Evolutionary conservation across 2,888 invertebrate species (phyloP).

Genomic region (Drosophila nr. medialis): DNA sequence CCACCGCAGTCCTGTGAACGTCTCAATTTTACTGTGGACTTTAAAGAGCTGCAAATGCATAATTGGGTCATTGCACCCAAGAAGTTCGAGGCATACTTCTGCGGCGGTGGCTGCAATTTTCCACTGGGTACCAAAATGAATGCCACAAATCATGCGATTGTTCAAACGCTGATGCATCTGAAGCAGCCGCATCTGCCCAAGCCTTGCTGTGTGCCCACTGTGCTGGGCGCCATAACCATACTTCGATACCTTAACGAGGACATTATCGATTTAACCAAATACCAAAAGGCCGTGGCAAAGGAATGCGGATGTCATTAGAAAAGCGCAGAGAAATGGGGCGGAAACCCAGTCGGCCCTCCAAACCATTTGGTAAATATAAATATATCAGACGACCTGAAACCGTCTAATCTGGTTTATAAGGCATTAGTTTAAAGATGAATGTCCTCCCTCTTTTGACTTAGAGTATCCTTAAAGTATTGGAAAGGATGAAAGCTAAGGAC

Average conservation of each 20-base stretch:
- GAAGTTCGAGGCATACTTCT: conserved; percentile 96
- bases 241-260: conserved; percentile 95
- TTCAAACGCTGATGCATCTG: conserved; percentile 95
- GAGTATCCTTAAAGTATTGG: neutral
- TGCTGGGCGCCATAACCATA: conserved; percentile 93
- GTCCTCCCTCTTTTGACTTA: neutral
- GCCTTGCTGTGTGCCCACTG: conserved; percentile 96
- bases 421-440: neutral
- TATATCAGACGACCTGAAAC: neutral
- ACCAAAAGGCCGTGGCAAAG: conserved; percentile 98
- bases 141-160: conserved; percentile 98
- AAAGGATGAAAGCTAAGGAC: neutral
- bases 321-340: neutral
- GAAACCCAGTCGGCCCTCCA: neutral
- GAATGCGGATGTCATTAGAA: conserved; percentile 96
- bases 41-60: conserved; percentile 94
- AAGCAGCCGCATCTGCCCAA: conserved; percentile 93
- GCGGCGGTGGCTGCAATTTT: conserved; percentile 96
- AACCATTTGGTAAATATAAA: neutral
- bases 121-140: conserved; percentile 96
- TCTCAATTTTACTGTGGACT: conserved; percentile 95
- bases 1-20: conserved; percentile 91
- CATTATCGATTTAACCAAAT: conserved; percentile 95
- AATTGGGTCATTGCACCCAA: conserved; percentile 98
- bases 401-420: neutral